Percentiles rank a stretch among this genome's conserved stretches.
Conservation (phyloP, 2,113 vertebrate genomes). For the Xiphorhynchus elegans region DNA sequence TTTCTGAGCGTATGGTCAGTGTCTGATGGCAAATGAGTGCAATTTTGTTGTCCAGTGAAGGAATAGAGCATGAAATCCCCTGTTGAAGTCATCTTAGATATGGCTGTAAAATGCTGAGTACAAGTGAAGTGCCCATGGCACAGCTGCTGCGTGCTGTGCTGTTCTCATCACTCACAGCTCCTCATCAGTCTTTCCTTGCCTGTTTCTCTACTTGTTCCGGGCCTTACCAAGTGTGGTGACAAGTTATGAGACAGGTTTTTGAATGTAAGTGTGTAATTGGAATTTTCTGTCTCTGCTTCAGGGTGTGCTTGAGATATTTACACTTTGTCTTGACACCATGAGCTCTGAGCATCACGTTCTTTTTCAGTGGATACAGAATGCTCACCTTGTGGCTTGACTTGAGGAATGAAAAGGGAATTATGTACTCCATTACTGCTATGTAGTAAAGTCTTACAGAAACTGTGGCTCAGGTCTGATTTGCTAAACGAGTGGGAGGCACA, state of each 20-base stretch:
- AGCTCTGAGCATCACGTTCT: background rate
- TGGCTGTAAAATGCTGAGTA: background rate
- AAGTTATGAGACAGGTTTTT: background rate
- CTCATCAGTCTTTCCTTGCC: background rate
- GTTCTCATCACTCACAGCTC: background rate
- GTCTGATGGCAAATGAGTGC: slow-evolving; percentile 4
- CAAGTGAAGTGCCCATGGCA: background rate
- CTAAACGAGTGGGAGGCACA: background rate
- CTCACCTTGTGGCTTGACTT: background rate
- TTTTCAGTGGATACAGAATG: background rate
- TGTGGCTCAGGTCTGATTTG: background rate
- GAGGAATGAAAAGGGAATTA: background rate
- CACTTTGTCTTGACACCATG: background rate
- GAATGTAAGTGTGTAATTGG: background rate
- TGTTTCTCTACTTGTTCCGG: background rate
- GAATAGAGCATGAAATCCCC: background rate
- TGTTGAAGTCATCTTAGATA: background rate
- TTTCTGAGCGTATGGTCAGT: background rate
- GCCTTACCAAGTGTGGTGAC: background rate
- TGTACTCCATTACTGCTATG: background rate
- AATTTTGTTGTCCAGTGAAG: background rate
- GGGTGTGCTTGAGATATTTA: background rate
- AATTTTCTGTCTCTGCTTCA: background rate
- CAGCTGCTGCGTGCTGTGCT: accelerated
- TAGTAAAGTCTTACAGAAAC: background rate